Evolutionary conservation across 2,113 vertebrate species (phyloP).

Genomic region (Cavia aperea): DNA sequence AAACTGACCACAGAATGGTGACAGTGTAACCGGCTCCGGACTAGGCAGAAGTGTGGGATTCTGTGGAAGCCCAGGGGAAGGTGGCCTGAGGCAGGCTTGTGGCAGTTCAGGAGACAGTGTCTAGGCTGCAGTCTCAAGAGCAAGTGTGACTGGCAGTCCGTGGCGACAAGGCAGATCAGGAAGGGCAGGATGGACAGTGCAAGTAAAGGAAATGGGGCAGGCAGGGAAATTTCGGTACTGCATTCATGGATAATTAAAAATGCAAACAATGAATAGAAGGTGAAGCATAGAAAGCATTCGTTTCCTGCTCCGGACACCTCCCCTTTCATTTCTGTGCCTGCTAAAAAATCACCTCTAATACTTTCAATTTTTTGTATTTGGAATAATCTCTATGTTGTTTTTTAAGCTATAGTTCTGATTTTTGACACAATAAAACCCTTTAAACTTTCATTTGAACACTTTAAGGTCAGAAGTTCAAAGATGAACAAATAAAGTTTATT

Average conservation of each 20-base stretch:
- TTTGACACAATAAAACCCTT: neutral
- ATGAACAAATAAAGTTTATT: neutral
- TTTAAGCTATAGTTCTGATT: neutral
- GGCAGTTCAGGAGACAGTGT: neutral
- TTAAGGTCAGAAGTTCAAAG: neutral
- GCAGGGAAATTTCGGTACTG: neutral
- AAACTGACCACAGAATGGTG: neutral
- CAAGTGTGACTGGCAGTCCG: neutral
- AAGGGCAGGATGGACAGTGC: neutral
- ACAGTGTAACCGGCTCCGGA: neutral
- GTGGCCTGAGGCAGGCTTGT: neutral
- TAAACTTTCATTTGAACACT: neutral
- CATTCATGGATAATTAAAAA: neutral
- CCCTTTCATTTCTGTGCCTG: neutral
- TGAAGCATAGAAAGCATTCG: neutral
- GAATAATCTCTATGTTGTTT: neutral
- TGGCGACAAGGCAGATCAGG: neutral
- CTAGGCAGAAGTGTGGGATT: neutral
- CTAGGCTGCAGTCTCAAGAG: neutral
- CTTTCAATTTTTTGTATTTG: neutral
- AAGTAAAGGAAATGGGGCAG: neutral
- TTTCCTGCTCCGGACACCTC: neutral
- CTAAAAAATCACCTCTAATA: neutral
- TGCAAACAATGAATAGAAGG: neutral
- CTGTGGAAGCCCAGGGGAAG: accelerated